Evolutionary conservation across 2,113 vertebrate genomes (phyloP).

Genomic region (Pygoscelis adeliae): DNA sequence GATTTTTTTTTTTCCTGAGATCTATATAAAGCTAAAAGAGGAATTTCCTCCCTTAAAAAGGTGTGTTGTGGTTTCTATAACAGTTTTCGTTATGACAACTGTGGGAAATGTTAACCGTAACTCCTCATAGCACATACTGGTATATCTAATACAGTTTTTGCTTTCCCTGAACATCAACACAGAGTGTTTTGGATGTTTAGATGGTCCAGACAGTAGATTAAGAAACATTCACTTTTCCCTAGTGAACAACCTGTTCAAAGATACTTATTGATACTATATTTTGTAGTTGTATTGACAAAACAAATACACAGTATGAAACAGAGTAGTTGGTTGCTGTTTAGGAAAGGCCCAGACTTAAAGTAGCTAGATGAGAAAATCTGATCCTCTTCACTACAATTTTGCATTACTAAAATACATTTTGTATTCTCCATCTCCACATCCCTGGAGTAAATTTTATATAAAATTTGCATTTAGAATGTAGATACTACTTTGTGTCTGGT

Average conservation of each 20-base stretch:
- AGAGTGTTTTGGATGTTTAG: not conserved
- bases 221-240: not conserved
- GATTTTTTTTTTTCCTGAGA: not conserved
- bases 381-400: not conserved
- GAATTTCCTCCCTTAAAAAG: constrained; percentile 60
- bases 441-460: not conserved
- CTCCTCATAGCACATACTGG: not conserved
- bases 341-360: not conserved
- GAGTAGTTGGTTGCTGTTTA: not conserved
- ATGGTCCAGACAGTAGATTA: not conserved
- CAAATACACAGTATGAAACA: not conserved
- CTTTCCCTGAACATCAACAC: not conserved
- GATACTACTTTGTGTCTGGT: not conserved
- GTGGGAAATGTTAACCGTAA: not conserved
- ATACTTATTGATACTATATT: not conserved
- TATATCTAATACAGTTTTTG: not conserved
- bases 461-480: constrained; percentile 29
- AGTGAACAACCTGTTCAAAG: not conserved
- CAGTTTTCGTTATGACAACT: not conserved
- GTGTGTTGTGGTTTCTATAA: constrained; percentile 60
- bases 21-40: constrained; percentile 63
- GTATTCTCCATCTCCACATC: not conserved
- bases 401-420: not conserved
- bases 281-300: not conserved
- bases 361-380: not conserved